Evolutionary conservation across 2,113 vertebrate genomes (phyloP).

Genomic region (Peucedramus taeniatus): DNA sequence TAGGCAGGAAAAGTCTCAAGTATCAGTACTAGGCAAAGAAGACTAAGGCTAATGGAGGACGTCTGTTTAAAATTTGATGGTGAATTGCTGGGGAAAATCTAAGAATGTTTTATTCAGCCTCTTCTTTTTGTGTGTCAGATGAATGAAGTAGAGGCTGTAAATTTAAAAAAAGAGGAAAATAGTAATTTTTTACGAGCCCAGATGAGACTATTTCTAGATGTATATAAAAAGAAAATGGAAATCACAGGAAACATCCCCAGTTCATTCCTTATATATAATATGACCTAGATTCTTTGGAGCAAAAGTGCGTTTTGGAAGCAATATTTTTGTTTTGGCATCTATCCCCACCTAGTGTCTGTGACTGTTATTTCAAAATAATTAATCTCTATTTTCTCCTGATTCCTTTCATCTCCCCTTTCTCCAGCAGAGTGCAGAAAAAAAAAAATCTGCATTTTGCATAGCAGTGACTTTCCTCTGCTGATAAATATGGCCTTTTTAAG

Average conservation of each 20-base stretch:
- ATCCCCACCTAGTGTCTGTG: constrained; percentile 6
- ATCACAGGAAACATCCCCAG: background rate
- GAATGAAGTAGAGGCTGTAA: background rate
- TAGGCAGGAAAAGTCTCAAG: background rate
- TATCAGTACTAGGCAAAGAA: background rate
- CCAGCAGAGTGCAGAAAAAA: background rate
- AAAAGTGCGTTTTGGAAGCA: background rate
- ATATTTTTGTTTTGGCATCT: background rate
- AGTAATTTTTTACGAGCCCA: background rate
- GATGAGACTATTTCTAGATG: background rate
- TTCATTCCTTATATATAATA: background rate
- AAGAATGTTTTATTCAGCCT: background rate
- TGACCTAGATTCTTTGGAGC: background rate
- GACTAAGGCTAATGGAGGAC: background rate
- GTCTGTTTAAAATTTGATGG: background rate
- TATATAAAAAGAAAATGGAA: background rate
- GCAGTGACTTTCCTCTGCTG: background rate
- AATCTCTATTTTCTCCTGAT: background rate
- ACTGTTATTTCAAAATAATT: background rate
- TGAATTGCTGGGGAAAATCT: background rate
- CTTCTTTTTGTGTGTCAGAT: background rate
- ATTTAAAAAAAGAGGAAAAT: background rate
- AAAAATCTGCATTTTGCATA: background rate
- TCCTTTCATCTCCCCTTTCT: background rate
- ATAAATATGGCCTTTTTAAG: background rate